Evolutionary conservation across 2,888 invertebrate genomes (phyloP).

Genomic region (Tiliacea citrago): DNA sequence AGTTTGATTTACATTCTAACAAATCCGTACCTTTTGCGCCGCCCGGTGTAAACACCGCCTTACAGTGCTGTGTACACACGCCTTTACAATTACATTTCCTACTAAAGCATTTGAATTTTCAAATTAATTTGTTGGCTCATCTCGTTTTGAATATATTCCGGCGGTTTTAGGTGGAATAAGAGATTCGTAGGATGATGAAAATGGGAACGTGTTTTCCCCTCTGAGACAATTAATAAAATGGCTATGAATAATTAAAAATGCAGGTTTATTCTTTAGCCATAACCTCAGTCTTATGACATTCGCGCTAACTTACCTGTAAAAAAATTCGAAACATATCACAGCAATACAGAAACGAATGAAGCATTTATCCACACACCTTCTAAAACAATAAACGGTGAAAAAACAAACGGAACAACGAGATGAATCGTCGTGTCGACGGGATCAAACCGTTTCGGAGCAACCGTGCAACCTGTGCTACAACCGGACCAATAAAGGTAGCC

Average conservation of each 20-base stretch:
- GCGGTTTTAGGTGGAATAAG: constrained; percentile 42
- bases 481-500: constrained; percentile 67
- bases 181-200: constrained; percentile 5
- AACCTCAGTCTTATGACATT: neutral
- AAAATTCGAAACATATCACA: neutral
- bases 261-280: neutral
- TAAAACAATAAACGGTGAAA: constrained; percentile 62
- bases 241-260: neutral
- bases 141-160: constrained; percentile 55
- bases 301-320: no score
- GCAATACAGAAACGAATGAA: neutral
- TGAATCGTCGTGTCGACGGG: constrained; percentile 53
- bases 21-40: constrained; percentile 88
- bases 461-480: constrained; percentile 9
- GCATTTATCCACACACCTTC: constrained; percentile 36
- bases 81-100: constrained; percentile 69
- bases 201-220: neutral
- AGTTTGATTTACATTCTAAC: constrained; percentile 89
- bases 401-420: constrained; percentile 46
- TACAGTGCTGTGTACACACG: constrained; percentile 75
- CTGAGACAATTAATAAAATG: neutral
- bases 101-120: constrained; percentile 77
- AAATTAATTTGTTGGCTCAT: constrained; percentile 72
- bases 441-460: constrained; percentile 59
- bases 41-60: constrained; percentile 87